These are phyloP conservation scores for Helicoverpa zea DNA, from an alignment of 1,140 invertebrate species.

Conservation along the genomic window DNA sequence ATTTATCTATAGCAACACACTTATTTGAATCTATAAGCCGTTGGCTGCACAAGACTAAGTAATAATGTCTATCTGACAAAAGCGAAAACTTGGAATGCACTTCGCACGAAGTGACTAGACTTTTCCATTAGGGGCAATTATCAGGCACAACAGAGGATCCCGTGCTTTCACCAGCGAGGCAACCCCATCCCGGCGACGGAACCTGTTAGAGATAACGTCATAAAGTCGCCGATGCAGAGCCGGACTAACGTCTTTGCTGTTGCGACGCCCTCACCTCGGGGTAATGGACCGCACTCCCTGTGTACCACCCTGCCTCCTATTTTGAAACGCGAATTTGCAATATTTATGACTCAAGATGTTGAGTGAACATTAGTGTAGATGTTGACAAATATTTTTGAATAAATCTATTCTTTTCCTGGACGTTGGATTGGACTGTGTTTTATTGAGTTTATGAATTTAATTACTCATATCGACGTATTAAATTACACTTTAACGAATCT, in stretches of 20 bases:
- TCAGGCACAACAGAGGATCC: constrained; percentile 81
- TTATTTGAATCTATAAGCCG: constrained; percentile 63
- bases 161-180: constrained; percentile 71
- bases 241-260: constrained; percentile 82
- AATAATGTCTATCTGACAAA: constrained; percentile 79
- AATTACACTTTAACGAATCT: constrained; percentile 9
- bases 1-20: constrained; percentile 22
- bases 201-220: constrained; percentile 86
- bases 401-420: neutral
- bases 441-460: constrained; percentile 9
- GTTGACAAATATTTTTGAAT: constrained; percentile 18
- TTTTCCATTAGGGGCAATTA: constrained; percentile 86
- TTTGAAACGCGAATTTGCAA: constrained; percentile 43
- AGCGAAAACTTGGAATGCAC: constrained; percentile 83
- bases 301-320: constrained; percentile 33
- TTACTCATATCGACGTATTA: neutral
- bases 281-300: constrained; percentile 74
- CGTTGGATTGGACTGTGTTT: neutral
- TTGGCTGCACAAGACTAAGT: constrained; percentile 73
- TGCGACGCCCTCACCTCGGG: constrained; percentile 75
- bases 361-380: constrained; percentile 18
- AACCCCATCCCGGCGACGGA: constrained; percentile 74
- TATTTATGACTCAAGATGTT: constrained; percentile 37
- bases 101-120: constrained; percentile 82
- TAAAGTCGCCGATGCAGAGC: constrained; percentile 82